Percentiles rank a stretch among this genome's conserved stretches.
phyloP scores from a whole-genome alignment of 2,113 vertebrate species.

The Clarias magur region DNA sequence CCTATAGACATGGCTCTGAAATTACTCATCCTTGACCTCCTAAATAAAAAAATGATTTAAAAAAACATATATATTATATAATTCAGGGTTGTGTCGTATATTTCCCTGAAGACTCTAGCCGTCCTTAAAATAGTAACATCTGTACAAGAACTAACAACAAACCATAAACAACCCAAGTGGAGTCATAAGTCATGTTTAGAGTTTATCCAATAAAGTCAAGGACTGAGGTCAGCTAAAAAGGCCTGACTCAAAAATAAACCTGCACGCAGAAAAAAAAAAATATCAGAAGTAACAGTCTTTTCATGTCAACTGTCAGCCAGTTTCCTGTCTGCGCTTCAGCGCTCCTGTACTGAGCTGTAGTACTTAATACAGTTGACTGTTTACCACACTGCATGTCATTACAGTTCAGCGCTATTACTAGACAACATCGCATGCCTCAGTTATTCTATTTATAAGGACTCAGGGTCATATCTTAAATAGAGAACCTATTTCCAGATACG shows the following conservation, averaged over 20 bases:
- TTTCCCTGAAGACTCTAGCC: constrained; percentile 36
- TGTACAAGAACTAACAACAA: constrained; percentile 19
- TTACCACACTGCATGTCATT: background rate
- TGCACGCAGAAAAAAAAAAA: constrained; percentile 45
- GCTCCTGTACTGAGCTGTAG: constrained; percentile 48
- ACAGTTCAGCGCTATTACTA: background rate
- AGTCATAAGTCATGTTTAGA: constrained; percentile 27
- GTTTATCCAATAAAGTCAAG: background rate
- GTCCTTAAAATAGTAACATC: constrained; percentile 27
- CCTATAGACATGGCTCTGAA: background rate
- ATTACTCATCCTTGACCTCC: constrained; percentile 45
- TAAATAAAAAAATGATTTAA: no score
- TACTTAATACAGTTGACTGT: constrained; percentile 21
- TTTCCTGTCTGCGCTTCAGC: constrained; percentile 62
- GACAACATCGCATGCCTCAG: constrained; percentile 1
- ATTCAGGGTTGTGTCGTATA: constrained; percentile 25
- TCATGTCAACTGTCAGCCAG: constrained; percentile 54
- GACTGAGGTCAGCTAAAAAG: constrained; percentile 51
- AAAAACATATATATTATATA: background rate
- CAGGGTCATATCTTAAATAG: background rate
- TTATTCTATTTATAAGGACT: constrained; percentile 17
- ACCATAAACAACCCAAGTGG: constrained; percentile 51
- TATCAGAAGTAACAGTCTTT: constrained; percentile 57
- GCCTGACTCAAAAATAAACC: constrained; percentile 63
- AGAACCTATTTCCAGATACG: background rate